These are phyloP conservation scores for Alaudala cheleensis DNA, from an alignment of 2,113 vertebrate genomes.

Conservation along the genomic window DNA sequence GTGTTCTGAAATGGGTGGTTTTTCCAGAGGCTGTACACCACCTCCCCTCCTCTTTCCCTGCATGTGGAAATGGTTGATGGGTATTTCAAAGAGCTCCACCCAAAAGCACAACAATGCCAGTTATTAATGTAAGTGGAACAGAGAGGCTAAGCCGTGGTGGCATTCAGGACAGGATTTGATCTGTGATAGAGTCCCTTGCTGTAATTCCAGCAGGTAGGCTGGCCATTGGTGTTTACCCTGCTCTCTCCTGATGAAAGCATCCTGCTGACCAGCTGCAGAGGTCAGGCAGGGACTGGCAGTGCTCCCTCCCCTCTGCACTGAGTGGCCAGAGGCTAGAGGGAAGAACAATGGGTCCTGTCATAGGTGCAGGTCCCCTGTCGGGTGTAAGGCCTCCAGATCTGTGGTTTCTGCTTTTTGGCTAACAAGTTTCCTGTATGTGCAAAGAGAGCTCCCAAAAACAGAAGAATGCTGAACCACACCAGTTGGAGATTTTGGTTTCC, in stretches of 20 bases:
- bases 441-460: neutral
- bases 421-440: neutral
- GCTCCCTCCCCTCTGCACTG: neutral
- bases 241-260: rapidly evolving
- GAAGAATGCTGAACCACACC: neutral
- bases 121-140: neutral
- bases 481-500: neutral
- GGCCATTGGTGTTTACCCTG: neutral
- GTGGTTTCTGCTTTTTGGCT: neutral
- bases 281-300: rapidly evolving
- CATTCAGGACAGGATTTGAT: neutral
- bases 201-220: neutral
- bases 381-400: rapidly evolving
- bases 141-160: neutral
- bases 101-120: neutral
- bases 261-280: neutral
- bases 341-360: rapidly evolving
- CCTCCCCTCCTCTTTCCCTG: rapidly evolving
- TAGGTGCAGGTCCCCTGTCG: neutral
- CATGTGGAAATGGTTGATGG: rapidly evolving
- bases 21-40: neutral
- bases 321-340: rapidly evolving
- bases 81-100: neutral
- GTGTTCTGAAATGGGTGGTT: neutral
- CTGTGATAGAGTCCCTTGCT: neutral